These are phyloP conservation scores for Drosophila guanche DNA, from an alignment of 1,140 invertebrate species.

Conservation along the genomic window DNA sequence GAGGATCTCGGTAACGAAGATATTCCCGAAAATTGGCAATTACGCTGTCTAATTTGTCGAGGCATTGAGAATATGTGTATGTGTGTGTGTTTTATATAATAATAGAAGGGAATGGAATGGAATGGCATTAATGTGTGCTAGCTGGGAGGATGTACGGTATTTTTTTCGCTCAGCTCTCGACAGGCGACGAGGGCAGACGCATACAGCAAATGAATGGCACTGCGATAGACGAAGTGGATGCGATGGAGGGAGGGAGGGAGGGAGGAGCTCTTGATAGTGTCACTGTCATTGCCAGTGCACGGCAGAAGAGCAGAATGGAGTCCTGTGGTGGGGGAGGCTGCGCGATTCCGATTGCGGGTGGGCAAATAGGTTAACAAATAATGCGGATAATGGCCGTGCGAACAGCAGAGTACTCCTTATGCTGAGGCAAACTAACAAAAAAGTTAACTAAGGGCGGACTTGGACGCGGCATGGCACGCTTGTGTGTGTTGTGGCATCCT, in stretches of 20 bases:
- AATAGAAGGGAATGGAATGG: constrained; percentile 9
- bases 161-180: constrained; percentile 15
- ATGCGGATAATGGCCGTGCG: constrained; percentile 36
- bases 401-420: constrained; percentile 16
- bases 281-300: constrained; percentile 75
- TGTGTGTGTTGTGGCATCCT: constrained; percentile 1
- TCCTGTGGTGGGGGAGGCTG: constrained; percentile 49
- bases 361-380: constrained; percentile 70
- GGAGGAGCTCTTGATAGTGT: constrained; percentile 65
- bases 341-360: constrained; percentile 31
- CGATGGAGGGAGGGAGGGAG: background rate
- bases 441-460: constrained; percentile 71
- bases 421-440: constrained; percentile 63
- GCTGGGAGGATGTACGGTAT: constrained; percentile 23
- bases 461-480: constrained; percentile 6
- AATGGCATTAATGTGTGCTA: too few relatives aligned
- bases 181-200: too few relatives aligned
- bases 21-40: constrained; percentile 41
- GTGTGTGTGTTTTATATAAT: constrained; percentile 64
- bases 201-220: too few relatives aligned
- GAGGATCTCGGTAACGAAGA: constrained; percentile 37
- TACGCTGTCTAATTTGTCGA: constrained; percentile 30
- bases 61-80: constrained; percentile 32
- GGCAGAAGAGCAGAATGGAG: constrained; percentile 37
- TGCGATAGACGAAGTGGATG: constrained; percentile 4